These are phyloP conservation scores for Heliconius melpomene DNA, from an alignment of 1,140 invertebrate species.

Conservation along the genomic window DNA sequence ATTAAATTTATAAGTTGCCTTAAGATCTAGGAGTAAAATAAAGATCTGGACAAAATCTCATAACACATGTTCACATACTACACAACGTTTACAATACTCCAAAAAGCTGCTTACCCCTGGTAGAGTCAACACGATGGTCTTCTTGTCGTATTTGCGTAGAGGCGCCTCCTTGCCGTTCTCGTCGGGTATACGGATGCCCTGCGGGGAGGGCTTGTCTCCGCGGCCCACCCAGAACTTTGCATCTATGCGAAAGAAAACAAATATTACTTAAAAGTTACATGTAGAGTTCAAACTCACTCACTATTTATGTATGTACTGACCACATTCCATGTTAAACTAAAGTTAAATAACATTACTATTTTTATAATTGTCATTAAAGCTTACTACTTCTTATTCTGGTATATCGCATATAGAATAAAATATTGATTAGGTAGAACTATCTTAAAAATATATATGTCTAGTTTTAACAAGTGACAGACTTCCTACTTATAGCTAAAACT, in stretches of 20 bases:
- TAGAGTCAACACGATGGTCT: constrained; percentile 92
- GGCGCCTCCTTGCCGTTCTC: constrained; percentile 93
- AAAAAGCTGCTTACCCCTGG: constrained; percentile 84
- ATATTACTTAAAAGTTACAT: neutral
- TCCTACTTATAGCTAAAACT: neutral
- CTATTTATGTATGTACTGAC: too few relatives aligned
- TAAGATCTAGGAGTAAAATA: too few relatives aligned
- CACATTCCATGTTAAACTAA: too few relatives aligned
- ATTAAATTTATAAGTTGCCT: too few relatives aligned
- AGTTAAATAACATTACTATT: too few relatives aligned
- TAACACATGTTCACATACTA: too few relatives aligned
- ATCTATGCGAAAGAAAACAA: constrained; percentile 83
- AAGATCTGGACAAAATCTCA: too few relatives aligned
- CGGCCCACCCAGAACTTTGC: constrained; percentile 95
- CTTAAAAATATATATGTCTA: neutral
- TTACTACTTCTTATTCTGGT: too few relatives aligned
- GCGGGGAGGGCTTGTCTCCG: constrained; percentile 88
- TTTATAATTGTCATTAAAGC: too few relatives aligned
- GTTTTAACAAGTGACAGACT: too few relatives aligned
- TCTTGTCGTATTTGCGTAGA: constrained; percentile 89
- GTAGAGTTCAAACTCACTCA: neutral
- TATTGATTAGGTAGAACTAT: too few relatives aligned
- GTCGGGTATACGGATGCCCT: constrained; percentile 91
- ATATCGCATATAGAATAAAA: too few relatives aligned
- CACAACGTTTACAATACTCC: neutral